phyloP scores from a whole-genome alignment of 1,140 invertebrate genomes.

The Drosophila simulans region DNA sequence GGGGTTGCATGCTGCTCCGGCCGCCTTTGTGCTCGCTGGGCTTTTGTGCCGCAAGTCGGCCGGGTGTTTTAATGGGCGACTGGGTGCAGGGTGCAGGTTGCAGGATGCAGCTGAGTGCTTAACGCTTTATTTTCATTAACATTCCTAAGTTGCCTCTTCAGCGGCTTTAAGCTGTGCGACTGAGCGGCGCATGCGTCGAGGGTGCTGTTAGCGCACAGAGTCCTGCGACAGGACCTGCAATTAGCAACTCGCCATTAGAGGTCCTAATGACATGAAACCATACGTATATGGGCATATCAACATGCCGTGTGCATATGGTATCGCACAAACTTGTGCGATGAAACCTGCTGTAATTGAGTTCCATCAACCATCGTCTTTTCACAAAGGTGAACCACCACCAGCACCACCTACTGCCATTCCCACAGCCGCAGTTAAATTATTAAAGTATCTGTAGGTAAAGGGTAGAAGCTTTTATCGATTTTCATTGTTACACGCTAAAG shows the following conservation, averaged over 20 bases:
- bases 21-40: conserved; percentile 44
- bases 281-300: not conserved
- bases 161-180: conserved; percentile 48
- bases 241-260: conserved; percentile 5
- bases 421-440: conserved; percentile 49
- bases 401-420: conserved; percentile 1
- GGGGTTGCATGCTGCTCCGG: conserved; percentile 17
- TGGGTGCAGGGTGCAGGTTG: conserved; percentile 1
- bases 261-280: conserved; percentile 1
- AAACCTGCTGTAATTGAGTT: not conserved
- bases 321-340: too few species aligned
- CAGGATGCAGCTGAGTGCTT: conserved; percentile 39
- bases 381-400: conserved; percentile 27
- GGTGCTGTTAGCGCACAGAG: conserved; percentile 51
- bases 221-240: conserved; percentile 11
- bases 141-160: conserved; percentile 65
- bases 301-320: not conserved
- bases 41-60: conserved; percentile 62
- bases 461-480: conserved; percentile 65
- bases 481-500: conserved; percentile 9
- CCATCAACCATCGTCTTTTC: not conserved
- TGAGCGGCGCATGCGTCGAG: conserved; percentile 58
- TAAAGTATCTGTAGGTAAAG: conserved; percentile 44
- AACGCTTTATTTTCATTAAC: conserved; percentile 74
- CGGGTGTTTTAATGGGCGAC: conserved; percentile 74